Evolutionary conservation across 1,140 invertebrate species (phyloP), one percentile per base, ranked within the genome.

Genomic region (Colletes latitarsis): DNA sequence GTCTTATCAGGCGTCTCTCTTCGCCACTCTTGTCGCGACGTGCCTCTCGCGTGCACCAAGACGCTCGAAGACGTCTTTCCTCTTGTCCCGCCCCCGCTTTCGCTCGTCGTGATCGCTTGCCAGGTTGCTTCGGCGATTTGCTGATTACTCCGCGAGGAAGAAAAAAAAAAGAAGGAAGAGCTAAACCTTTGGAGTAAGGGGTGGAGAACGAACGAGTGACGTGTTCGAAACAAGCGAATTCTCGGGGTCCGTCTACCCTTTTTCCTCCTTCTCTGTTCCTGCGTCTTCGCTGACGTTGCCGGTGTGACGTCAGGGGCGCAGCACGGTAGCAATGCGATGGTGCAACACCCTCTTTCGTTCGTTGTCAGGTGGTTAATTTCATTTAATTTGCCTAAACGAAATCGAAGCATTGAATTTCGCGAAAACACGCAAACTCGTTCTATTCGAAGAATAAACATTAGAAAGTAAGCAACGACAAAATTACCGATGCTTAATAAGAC

Each of bases 91-190:
- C 49, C 49, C 63, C 39, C 73, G 12, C 17, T 67, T 57, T 19
- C 43, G 30, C 12, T 86, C 49, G 62, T 70, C 73, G 49, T 77
- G 85, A 82, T 88, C 85, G 79, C 80, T 85, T 84, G 82, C 82
- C 79, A 82, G 81, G 81, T 73, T 72, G 86, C 84, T 88, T 90
- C 84, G 87, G 77, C 90, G 91, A 92, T 92, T 91, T 91, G 87
- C 88, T 91, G 89, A 92, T 92, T 91, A 90, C 88, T 91, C 64
- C 75, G 53, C 66, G 68, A 83, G 71, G 85, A 84, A 86, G 82
- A 81, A 82, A 77, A 63, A 67, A 63, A 64, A 71, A 81, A 75
- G 77, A 84, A 76, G 46, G 73, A 68, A 67, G 63, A 30, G 66
- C 15, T 62, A 75, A 71, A 81, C 39, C 64, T 52, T 10, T 58